phyloP scores from a whole-genome alignment of 2,888 invertebrate species.

The Megalurothrips usitatus region DNA sequence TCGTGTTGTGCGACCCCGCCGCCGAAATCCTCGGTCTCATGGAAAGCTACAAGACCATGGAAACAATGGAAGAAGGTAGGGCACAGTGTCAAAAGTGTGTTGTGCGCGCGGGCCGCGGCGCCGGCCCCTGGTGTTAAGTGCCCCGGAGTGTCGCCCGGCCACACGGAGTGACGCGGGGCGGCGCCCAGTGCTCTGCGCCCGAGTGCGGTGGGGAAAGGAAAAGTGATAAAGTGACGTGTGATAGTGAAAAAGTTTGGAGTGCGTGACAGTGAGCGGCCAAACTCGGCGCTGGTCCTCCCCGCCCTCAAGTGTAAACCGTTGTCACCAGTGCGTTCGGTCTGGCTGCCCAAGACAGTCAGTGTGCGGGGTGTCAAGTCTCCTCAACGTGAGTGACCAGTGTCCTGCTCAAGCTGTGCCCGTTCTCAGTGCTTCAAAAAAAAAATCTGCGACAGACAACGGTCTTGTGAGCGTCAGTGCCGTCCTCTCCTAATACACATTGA shows the following conservation, averaged over 20 bases:
- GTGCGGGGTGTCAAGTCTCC: no score
- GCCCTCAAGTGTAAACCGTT: no score
- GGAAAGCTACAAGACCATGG: conserved; percentile 26
- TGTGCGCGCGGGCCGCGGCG: background rate
- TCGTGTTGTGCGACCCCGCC: background rate
- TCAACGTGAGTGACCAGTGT: no score
- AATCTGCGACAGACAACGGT: no score
- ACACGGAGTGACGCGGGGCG: background rate
- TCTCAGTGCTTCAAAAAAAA: no score
- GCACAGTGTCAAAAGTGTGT: background rate
- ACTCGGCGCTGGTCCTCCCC: background rate
- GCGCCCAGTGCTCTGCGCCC: background rate
- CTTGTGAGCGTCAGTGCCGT: no score
- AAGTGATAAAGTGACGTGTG: background rate
- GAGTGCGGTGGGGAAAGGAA: no score
- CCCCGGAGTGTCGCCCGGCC: background rate
- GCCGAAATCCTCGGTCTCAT: background rate
- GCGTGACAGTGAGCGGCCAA: background rate
- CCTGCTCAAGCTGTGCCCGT: no score
- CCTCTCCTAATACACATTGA: no score
- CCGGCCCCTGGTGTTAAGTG: background rate
- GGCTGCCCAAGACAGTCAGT: no score
- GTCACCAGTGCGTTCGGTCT: no score
- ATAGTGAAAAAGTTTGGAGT: background rate
- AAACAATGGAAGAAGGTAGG: conserved; percentile 26